Base-by-base conservation (phyloP, 2,888 invertebrate genomes). In the Lottia gigantea region DNA sequence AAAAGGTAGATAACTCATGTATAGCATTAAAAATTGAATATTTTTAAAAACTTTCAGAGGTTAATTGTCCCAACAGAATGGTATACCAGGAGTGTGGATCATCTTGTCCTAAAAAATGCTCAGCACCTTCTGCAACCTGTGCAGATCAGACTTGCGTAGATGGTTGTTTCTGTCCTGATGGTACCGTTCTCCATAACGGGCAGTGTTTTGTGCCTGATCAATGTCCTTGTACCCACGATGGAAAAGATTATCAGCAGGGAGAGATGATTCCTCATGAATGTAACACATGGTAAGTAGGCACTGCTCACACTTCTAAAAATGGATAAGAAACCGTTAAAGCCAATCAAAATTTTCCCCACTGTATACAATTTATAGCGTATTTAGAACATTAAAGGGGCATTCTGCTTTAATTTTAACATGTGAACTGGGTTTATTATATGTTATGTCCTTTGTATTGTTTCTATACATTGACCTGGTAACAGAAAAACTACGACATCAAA, bases 111-210 rank as follows among this genome's bases (percentile, higher is more conserved):
- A 91, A 92, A 1, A 93, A 93, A 47, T 96, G 96, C 83, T 92
- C 80, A 25, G 74, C 70, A n/a, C 66, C 77, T 0, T 75, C 75
- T 11, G 70, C 76, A n/a, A 70, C 71, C 8, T 81, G 79, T 55
- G 75, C 78, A n/a, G 88, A 90, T 70, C 88, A 90, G 6, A 89
- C 91, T 45, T 96, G 96, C 82, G 93, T 93, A 67, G 95, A 96
- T 72, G 96, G 96, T 0, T 96, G 96, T 87, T 95, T 93, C 90
- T 96, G 96, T 85, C 95, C 95, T 0, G 90, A 91, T 19, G 95
- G 94, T 0, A 92, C 93, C 0, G 91, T 95, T 0, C 90, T 94
- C 11, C 93, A 95, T 78, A 92, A 93, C 82, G 93, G 92, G 19
- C 91, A 92, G 66, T 96, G 96, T 85, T 92, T 96, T 49, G 93